Percentiles rank a stretch among this genome's conserved stretches.
Conservation (phyloP, 2,797 vertebrate species). For the Paratrypauchen microcephalus region DNA sequence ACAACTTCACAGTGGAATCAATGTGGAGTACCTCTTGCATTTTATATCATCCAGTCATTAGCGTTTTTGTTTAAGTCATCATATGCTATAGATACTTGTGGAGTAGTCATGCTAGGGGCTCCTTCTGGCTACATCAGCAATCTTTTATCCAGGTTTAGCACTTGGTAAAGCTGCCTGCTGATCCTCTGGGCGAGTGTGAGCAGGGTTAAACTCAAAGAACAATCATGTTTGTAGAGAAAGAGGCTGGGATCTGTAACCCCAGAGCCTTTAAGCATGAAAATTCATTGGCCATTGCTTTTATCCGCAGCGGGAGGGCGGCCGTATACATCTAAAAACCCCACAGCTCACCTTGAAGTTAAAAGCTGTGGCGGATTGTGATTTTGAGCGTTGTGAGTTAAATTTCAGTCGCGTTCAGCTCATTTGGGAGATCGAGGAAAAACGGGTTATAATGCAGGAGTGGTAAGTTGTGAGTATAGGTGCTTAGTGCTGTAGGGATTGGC, state of each 20-base stretch:
- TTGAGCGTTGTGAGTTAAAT: not conserved
- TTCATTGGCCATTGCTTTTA: constrained; percentile 1
- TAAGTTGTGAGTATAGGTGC: not conserved
- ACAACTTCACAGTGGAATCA: not conserved
- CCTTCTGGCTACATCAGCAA: constrained; percentile 13
- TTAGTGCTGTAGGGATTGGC: not conserved
- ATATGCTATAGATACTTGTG: not conserved
- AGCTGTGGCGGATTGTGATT: not conserved
- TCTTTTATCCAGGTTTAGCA: constrained; percentile 17
- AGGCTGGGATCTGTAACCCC: constrained; percentile 5
- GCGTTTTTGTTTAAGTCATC: constrained; percentile 11
- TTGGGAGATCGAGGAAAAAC: not conserved
- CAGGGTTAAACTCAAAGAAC: constrained; percentile 18
- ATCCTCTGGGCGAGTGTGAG: constrained; percentile 14
- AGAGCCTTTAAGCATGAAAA: constrained; percentile 6
- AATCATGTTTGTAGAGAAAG: constrained; percentile 10
- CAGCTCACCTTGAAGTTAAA: constrained; percentile 1
- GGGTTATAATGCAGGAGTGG: not conserved
- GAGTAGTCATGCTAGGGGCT: not conserved
- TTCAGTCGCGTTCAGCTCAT: not conserved
- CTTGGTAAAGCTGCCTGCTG: constrained; percentile 14
- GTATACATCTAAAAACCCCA: not conserved
- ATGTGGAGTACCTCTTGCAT: not conserved
- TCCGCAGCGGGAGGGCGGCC: not conserved
- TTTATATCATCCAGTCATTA: constrained; percentile 12